These are phyloP conservation scores for Sarcoramphus papa DNA, from an alignment of 2,797 vertebrate genomes.

Conservation along the genomic window DNA sequence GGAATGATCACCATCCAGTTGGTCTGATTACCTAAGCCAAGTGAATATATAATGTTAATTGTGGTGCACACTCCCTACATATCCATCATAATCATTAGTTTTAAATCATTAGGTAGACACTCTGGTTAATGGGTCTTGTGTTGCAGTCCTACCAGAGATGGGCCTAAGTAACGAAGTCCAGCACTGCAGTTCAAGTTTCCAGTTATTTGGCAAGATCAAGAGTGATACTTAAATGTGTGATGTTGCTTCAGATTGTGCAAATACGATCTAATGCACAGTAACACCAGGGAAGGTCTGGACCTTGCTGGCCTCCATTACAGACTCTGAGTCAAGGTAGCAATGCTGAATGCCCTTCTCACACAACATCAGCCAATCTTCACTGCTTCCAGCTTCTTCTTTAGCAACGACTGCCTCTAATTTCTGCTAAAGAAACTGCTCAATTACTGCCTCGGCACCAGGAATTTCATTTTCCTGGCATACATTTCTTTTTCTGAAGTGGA, in stretches of 20 bases:
- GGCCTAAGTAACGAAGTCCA: not conserved
- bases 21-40: constrained; percentile 47
- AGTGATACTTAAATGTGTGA: not conserved
- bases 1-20: constrained; percentile 52
- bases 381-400: not conserved
- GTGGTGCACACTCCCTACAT: constrained; percentile 25
- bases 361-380: not conserved
- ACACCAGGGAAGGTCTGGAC: not conserved
- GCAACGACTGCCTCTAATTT: not conserved
- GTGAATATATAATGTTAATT: constrained; percentile 38
- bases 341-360: not conserved
- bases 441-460: not conserved
- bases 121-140: not conserved
- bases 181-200: not conserved
- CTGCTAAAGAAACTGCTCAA: constrained; percentile 18
- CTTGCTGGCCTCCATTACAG: not conserved
- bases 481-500: not conserved
- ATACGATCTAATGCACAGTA: not conserved
- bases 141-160: not conserved
- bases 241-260: not conserved
- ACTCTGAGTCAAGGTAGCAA: not conserved
- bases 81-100: constrained; percentile 47
- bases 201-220: not conserved
- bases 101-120: constrained; percentile 52
- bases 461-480: constrained; percentile 28